Evolutionary conservation across 1,140 invertebrate genomes (phyloP).

Genomic region (Macrotrachela quadricornifera): DNA sequence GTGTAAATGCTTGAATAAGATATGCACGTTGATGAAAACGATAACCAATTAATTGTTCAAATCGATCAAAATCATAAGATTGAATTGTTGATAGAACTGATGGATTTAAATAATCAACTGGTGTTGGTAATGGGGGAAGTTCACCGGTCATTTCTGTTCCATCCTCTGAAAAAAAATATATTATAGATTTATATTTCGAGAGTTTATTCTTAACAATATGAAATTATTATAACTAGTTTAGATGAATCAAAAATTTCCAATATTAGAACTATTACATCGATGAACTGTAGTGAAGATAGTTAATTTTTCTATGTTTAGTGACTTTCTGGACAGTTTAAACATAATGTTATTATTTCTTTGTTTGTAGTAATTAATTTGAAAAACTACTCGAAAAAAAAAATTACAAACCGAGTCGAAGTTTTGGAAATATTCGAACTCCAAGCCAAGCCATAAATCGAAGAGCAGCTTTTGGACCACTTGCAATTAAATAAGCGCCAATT

Average conservation of each 20-base stretch:
- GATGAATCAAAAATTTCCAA: too few relatives aligned
- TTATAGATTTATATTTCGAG: not conserved
- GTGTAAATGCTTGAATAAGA: constrained; percentile 7
- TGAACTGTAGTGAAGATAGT: too few relatives aligned
- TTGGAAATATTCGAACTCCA: constrained; percentile 62
- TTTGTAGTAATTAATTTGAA: constrained; percentile 5
- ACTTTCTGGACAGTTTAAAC: too few relatives aligned
- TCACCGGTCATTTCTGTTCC: not conserved
- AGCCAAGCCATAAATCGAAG: constrained; percentile 93
- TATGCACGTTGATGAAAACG: constrained; percentile 5
- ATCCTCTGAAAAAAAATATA: not conserved
- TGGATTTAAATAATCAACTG: not conserved
- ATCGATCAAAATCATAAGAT: not conserved
- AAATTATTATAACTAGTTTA: too few relatives aligned
- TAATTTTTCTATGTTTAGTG: too few relatives aligned
- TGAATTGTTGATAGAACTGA: too few relatives aligned
- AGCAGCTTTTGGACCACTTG: constrained; percentile 74
- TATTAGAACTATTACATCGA: too few relatives aligned
- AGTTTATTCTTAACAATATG: too few relatives aligned
- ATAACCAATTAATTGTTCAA: constrained; percentile 7
- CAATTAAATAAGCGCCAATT: constrained; percentile 85
- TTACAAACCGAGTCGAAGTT: not conserved
- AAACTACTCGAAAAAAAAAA: too few relatives aligned
- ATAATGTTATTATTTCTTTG: too few relatives aligned
- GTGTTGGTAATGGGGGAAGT: not conserved